Base-by-base conservation (phyloP, 2,888 invertebrate genomes). In the Acanthosepion pharaonis region DNA sequence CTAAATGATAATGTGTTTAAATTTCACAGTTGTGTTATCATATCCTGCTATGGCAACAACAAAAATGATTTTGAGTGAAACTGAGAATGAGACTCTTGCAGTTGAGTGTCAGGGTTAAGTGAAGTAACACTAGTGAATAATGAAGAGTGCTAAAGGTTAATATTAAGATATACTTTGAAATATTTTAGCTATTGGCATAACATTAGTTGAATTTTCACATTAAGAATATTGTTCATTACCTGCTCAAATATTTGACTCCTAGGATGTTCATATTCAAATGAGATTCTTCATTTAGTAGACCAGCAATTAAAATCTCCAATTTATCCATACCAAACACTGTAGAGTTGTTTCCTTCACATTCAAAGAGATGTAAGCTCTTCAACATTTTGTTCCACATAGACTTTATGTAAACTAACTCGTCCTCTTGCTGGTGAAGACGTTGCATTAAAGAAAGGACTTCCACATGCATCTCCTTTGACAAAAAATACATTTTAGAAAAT, bases 201-300 rank as follows among this genome's bases (percentile, higher is more conserved):
- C 78, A 3, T 18, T 78, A 9, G 1, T 78, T 18, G n/a, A 33
- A n/a, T 78, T 78, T n/a, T 78, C n/a, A 9, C 15, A n/a, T 78
- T n/a, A 78, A 78, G 33, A 78, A 78, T 15, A n/a, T 33, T 33
- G 33, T 78, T 78, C 5, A 78, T 78, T 78, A 78, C 78, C 78
- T 78, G 78, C 78, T 78, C n/a, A 78, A 78, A 33, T 78, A 78
- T 78, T 78, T n/a, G n/a, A 78, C n/a, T 78, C 78, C 78, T n/a
- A 78, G n/a, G n/a, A 78, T 78, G 33, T 33, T 78, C 78, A 78
- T 78, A 33, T 78, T 78, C 33, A 78, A 78, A 78, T 78, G 78
- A 33, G 78, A 78, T 78, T 78, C 78, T 78, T 78, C 78, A n/a
- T 78, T 78, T n/a, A 78, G 15, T 78, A 78, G 78, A 78, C 78